These are phyloP conservation scores for Micronycteris hirsuta DNA, from an alignment of 2,113 vertebrate genomes.

Conservation along the genomic window DNA sequence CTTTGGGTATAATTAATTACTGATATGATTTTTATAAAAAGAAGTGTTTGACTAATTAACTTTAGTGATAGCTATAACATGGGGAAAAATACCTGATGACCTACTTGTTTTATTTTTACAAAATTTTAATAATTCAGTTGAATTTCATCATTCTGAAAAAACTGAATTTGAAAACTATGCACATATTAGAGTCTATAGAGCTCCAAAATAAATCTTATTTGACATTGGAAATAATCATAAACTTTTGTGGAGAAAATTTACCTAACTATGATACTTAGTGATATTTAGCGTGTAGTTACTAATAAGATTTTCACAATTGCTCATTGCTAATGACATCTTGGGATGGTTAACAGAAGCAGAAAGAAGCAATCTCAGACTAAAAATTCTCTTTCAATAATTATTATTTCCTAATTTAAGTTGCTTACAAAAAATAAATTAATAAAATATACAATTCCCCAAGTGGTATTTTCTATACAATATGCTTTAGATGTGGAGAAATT, in stretches of 20 bases:
- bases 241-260: neutral
- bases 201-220: neutral
- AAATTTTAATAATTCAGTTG: neutral
- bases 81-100: neutral
- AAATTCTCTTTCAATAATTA: neutral
- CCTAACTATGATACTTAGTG: neutral
- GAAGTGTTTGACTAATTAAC: neutral
- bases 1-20: neutral
- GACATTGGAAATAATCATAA: neutral
- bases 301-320: neutral
- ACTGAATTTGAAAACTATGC: neutral
- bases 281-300: neutral
- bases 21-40: neutral
- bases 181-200: neutral
- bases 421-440: neutral
- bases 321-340: neutral
- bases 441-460: neutral
- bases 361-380: neutral
- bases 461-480: neutral
- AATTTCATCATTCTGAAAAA: slow-evolving; percentile 9
- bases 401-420: neutral
- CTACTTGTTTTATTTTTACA: neutral
- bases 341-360: neutral
- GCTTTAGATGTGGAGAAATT: neutral
- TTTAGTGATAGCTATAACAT: neutral